These are phyloP conservation scores for Spodoptera litura DNA, from an alignment of 1,140 invertebrate species.

Conservation along the genomic window DNA sequence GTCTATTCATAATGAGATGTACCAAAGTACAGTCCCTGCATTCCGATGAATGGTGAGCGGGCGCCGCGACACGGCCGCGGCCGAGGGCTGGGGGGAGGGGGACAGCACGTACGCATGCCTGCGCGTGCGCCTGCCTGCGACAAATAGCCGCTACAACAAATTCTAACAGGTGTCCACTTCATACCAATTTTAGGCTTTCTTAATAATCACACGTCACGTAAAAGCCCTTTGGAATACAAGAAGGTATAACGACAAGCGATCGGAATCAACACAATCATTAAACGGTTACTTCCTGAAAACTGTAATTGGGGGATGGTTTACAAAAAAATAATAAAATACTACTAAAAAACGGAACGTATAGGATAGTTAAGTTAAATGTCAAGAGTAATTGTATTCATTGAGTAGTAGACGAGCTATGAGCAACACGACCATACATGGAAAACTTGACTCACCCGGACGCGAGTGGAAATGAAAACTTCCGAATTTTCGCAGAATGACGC, in stretches of 20 bases:
- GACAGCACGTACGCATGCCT: slow-evolving; percentile 65
- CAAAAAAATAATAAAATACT: not conserved
- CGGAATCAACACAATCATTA: not conserved
- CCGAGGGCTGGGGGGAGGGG: slow-evolving; percentile 29
- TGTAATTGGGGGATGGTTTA: not conserved
- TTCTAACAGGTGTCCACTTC: slow-evolving; percentile 76
- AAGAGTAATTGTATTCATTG: not conserved
- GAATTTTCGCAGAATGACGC: slow-evolving; percentile 40
- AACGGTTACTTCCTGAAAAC: not conserved
- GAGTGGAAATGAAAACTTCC: slow-evolving; percentile 5
- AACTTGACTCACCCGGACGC: slow-evolving; percentile 43
- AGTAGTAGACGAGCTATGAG: not conserved
- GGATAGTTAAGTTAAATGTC: not conserved
- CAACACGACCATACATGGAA: slow-evolving; percentile 10
- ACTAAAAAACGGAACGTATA: too few species aligned
- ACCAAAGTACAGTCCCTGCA: slow-evolving; percentile 73
- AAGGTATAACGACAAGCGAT: not conserved
- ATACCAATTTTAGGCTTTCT: slow-evolving; percentile 69
- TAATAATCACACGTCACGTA: slow-evolving; percentile 64
- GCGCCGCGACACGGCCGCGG: slow-evolving; percentile 42
- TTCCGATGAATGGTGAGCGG: slow-evolving; percentile 73
- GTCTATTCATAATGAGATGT: slow-evolving; percentile 71
- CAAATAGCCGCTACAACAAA: slow-evolving; percentile 73
- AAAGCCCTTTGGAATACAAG: slow-evolving; percentile 45
- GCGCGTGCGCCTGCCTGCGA: slow-evolving; percentile 69